Evolutionary conservation across 1,140 invertebrate genomes (phyloP).

Genomic region (Lepidostoma basale): DNA sequence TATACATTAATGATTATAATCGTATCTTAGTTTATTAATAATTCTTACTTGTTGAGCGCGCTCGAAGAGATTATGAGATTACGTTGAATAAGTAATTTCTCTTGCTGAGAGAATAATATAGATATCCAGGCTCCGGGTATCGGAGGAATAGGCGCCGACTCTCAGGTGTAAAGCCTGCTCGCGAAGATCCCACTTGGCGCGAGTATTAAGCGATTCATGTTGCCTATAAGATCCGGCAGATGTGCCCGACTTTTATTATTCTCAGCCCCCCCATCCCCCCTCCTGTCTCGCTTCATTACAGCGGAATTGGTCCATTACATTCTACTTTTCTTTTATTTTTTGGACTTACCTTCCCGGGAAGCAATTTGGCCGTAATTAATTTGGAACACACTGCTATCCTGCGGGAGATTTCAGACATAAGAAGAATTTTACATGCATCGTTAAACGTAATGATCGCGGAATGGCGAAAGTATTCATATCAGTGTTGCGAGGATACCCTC

Average conservation of each 20-base stretch:
- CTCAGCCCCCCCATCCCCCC: conserved; percentile 16
- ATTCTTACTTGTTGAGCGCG: too few species aligned
- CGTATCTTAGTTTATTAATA: too few species aligned
- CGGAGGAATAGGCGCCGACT: neutral
- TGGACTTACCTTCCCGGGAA: conserved; percentile 1
- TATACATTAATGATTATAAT: too few species aligned
- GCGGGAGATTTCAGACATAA: conserved; percentile 9
- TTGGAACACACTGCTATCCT: conserved; percentile 19
- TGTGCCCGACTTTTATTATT: conserved; percentile 29
- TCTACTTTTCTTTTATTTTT: conserved; percentile 43
- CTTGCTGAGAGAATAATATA: too few species aligned
- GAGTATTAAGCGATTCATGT: conserved; percentile 23
- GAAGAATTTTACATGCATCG: conserved; percentile 11
- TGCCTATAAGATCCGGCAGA: conserved; percentile 22
- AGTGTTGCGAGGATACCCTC: neutral
- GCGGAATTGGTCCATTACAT: conserved; percentile 40
- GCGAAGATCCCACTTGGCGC: neutral
- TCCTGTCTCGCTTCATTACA: conserved; percentile 43
- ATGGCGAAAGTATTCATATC: neutral
- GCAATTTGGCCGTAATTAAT: conserved; percentile 41
- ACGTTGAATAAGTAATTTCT: too few species aligned
- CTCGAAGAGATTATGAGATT: too few species aligned
- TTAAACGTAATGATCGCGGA: conserved; percentile 21
- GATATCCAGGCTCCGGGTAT: too few species aligned
- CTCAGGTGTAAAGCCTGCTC: neutral